Conservation (phyloP, 2,888 invertebrate genomes). For the Metopia argyrocephala region DNA sequence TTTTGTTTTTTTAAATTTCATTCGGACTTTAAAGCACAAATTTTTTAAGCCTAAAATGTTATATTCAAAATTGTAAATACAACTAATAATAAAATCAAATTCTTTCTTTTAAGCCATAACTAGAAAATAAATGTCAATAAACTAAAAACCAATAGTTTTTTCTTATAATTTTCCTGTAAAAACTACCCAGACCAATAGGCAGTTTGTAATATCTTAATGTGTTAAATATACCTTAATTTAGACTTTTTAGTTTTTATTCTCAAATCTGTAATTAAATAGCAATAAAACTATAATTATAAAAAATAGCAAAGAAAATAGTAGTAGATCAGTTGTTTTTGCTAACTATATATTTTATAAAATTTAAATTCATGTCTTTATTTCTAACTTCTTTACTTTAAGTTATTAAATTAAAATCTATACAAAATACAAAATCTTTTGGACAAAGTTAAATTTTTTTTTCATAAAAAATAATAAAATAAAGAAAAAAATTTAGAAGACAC, state of each 20-base stretch:
- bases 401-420: background rate
- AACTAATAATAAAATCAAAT: slow-evolving; percentile 17
- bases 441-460: slow-evolving; percentile 17
- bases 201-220: background rate
- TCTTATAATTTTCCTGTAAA: background rate
- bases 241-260: background rate
- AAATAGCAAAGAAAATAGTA: slow-evolving; percentile 4
- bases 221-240: background rate
- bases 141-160: background rate
- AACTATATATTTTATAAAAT: slow-evolving; percentile 48
- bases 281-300: no score
- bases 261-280: background rate
- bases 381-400: slow-evolving; percentile 33
- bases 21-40: slow-evolving; percentile 46
- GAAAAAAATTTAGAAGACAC: slow-evolving; percentile 33
- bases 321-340: slow-evolving; percentile 55
- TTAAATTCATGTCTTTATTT: slow-evolving; percentile 38
- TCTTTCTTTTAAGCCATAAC: background rate
- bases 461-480: slow-evolving; percentile 28
- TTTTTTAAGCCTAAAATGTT: slow-evolving; percentile 32
- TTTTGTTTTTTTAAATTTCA: slow-evolving; percentile 21
- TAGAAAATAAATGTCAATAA: slow-evolving; percentile 6
- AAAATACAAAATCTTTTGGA: slow-evolving; percentile 24
- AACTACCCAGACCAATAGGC: background rate
- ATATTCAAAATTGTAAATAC: slow-evolving; percentile 53